Conservation (phyloP, 2,888 invertebrate genomes). For the Coelopa pilipes region DNA sequence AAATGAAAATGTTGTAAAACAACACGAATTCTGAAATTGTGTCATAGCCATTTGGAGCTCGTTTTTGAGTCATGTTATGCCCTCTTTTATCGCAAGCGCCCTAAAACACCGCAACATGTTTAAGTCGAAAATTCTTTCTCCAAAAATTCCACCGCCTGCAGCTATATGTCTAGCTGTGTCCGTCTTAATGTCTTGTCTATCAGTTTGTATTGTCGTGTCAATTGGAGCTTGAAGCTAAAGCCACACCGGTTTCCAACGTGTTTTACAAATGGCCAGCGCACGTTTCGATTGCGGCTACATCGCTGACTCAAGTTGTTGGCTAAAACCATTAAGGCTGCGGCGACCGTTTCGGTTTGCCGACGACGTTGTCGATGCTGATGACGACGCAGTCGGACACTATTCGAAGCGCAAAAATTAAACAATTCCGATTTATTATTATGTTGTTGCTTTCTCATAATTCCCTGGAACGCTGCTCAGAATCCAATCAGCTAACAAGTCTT, state of each 20-base stretch:
- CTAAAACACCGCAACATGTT: not conserved
- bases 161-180: not conserved
- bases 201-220: conserved; percentile 2
- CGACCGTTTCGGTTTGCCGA: too few relatives aligned
- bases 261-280: not conserved
- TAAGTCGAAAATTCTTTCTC: conserved; percentile 4
- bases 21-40: too few relatives aligned
- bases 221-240: not conserved
- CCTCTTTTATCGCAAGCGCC: too few relatives aligned
- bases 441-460: not conserved
- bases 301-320: conserved; percentile 6
- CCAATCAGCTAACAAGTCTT: not conserved
- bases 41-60: too few relatives aligned
- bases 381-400: not conserved
- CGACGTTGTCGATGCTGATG: not conserved
- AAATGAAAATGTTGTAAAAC: too few relatives aligned
- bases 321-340: not conserved
- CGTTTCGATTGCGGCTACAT: not conserved
- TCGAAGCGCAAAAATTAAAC: not conserved
- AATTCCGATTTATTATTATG: too few relatives aligned
- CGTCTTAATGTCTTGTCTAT: not conserved
- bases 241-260: conserved; percentile 5
- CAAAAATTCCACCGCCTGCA: conserved; percentile 2
- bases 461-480: not conserved
- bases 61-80: too few relatives aligned